Base-by-base conservation (phyloP, 2,797 vertebrate species). In the Pipistrellus pipistrellus region DNA sequence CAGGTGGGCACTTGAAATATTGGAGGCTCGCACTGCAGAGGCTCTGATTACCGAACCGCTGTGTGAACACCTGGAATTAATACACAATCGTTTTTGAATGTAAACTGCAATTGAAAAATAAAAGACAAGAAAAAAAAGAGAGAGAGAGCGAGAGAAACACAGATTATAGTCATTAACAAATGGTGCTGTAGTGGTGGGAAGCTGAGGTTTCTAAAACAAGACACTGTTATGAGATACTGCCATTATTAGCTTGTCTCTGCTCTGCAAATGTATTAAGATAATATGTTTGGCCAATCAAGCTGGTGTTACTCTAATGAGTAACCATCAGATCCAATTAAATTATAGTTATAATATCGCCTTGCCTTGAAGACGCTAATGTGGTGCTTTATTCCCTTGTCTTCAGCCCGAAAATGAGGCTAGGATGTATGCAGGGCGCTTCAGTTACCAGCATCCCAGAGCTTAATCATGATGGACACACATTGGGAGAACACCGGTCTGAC, bases 351-450 rank as follows among this genome's bases (percentile, higher is more conserved):
- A 77, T 51, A 77, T 69, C 86, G n/a, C 23, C 32, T 88, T 64
- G 41, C 32, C 57, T 57, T 59, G 35, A 72, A 85, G 53, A 71
- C 35, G 73, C 76, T 73, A 85, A 77, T 69, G 64, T 2, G 2
- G 38, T 83, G 46, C 17, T 88, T 92, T 88, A 77, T 38, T 10
- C 23, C 64, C 23, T 94, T 71, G 41, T 87, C 48, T 84, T 93
- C 38, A 57, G 30, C 57, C 46, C 84, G 89, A 76, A 84, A 83
- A 83, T 32, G 69, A 48, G 7, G 18, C 20, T 35, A 3, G 27
- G 30, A 75, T 71, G 59, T 76, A n/a, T 23, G 81, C 55, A 51
- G 48, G 41, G 27, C 17, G 35, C 53, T 32, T 78, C 2, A 3
- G 10, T 15, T 20, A 12, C 21, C 66, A 72, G 69, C 18, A 25